phyloP scores from a whole-genome alignment of 2,797 vertebrate genomes.

The Chiroxiphia lanceolata region DNA sequence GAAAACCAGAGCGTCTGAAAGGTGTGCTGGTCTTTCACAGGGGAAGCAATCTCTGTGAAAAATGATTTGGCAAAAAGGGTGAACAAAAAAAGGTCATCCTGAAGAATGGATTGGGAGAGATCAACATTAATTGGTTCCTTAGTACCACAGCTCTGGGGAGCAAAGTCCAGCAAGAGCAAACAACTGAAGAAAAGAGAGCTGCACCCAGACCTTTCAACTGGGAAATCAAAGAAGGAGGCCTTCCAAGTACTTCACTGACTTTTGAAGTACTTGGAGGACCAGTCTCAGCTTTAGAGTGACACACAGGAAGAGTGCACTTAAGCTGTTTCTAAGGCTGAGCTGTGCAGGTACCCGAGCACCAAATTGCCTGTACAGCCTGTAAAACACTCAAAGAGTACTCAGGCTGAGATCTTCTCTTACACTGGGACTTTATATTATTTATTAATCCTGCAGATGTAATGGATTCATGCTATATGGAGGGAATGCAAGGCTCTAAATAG shows the following conservation, averaged over 20 bases:
- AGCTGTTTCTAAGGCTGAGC: not conserved
- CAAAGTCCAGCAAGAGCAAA: not conserved
- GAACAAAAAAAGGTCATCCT: not conserved
- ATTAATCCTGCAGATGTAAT: not conserved
- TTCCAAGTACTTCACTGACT: too few species aligned
- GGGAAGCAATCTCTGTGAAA: not conserved
- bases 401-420: not conserved
- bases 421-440: not conserved
- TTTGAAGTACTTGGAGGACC: not conserved
- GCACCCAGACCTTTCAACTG: not conserved
- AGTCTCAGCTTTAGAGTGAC: not conserved
- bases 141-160: not conserved
- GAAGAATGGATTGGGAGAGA: not conserved
- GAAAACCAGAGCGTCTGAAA: not conserved
- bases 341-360: accelerated
- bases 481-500: not conserved
- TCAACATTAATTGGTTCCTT: not conserved
- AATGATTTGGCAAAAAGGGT: not conserved
- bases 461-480: not conserved
- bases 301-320: not conserved
- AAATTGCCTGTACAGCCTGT: not conserved
- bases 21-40: not conserved
- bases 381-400: not conserved
- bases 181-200: not conserved
- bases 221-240: not conserved